Conservation (phyloP, 2,797 vertebrate species). For the Trematomus bernacchii region DNA sequence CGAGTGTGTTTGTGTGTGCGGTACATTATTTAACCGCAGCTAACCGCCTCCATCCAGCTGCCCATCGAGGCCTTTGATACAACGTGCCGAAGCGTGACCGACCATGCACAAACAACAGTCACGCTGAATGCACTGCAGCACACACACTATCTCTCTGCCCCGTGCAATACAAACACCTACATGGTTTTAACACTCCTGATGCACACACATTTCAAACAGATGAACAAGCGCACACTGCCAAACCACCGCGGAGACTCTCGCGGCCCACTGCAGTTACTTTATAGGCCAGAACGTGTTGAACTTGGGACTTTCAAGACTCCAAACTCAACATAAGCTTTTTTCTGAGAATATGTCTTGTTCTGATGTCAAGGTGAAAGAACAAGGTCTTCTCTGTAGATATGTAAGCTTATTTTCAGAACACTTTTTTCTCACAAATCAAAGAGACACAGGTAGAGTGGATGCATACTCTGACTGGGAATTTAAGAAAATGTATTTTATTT, state of each 20-base stretch:
- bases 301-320: constrained; percentile 42
- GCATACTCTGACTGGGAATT: not conserved
- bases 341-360: constrained; percentile 4
- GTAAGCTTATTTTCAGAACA: constrained; percentile 31
- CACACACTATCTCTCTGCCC: constrained; percentile 40
- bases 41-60: constrained; percentile 37
- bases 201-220: constrained; percentile 50
- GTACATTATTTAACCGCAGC: constrained; percentile 53
- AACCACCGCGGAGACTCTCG: constrained; percentile 44
- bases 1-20: constrained; percentile 50
- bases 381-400: constrained; percentile 13
- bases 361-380: constrained; percentile 25
- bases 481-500: not conserved
- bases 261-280: constrained; percentile 55
- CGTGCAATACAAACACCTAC: constrained; percentile 60
- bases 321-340: constrained; percentile 33
- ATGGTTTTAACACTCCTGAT: constrained; percentile 47
- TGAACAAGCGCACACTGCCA: constrained; percentile 48
- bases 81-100: constrained; percentile 52
- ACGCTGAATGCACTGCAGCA: constrained; percentile 48
- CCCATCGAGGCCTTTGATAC: constrained; percentile 42
- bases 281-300: constrained; percentile 64
- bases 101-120: constrained; percentile 68
- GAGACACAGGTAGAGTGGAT: constrained; percentile 17
- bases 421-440: constrained; percentile 36